Evolutionary conservation across 23 tunicate species (phyloP).

Genomic region (Diplosoma virens): DNA sequence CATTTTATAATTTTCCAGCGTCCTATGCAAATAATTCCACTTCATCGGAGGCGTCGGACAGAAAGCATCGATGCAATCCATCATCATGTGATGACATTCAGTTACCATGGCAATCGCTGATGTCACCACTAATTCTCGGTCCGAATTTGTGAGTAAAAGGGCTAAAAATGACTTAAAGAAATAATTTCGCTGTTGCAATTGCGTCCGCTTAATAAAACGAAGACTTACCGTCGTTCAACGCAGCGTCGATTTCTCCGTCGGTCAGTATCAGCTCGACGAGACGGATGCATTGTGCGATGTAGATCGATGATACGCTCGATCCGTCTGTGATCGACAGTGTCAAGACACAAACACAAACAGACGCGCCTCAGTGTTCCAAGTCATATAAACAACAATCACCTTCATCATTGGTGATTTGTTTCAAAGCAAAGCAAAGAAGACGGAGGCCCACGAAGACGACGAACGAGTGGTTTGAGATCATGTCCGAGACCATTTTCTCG

Average conservation of each 20-base stretch:
- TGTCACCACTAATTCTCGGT: conserved; percentile 44
- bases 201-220: no score
- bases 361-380: not conserved
- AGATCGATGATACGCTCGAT: not conserved
- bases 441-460: conserved; percentile 39
- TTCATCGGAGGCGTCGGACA: conserved; percentile 52
- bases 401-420: not conserved
- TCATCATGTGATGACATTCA: conserved; percentile 48
- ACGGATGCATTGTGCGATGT: conserved; percentile 19
- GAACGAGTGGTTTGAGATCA: conserved; percentile 28
- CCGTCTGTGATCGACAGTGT: not conserved
- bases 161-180: no score
- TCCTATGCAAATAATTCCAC: conserved; percentile 50
- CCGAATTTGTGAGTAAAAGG: conserved; percentile 10
- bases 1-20: conserved; percentile 43
- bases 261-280: conserved; percentile 43
- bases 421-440: conserved; percentile 34
- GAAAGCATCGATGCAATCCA: conserved; percentile 53
- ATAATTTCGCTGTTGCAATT: no score
- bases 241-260: conserved; percentile 69
- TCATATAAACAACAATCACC: not conserved
- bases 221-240: conserved; percentile 50
- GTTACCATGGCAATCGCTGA: conserved; percentile 58
- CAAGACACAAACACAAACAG: not conserved
- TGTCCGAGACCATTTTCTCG: conserved; percentile 29